Evolutionary conservation across 2,888 invertebrate genomes (phyloP), one percentile per base, ranked within the genome.

Genomic region (Eilema griseolum): DNA sequence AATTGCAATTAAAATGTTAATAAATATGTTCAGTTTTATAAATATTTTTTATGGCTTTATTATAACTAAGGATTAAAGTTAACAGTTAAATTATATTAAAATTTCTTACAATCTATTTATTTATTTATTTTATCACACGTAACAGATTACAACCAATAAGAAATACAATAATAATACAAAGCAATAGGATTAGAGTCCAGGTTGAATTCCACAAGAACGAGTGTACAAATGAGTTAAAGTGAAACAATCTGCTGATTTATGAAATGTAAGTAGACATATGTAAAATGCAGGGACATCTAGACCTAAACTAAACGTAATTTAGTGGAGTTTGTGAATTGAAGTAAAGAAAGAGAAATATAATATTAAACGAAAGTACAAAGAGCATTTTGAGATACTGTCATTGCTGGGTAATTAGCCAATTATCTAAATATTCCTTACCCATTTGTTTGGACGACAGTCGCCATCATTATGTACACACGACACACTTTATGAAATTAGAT

Each of bases 391-490:
- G 7, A 12, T 23, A 23, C 11, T 11, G 26, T 11, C 28, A 60
- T n/a, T 28, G 28, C 20, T 8, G 31, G 31, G 41, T 64, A 67
- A 73, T 65, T 65, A 65, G 41, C 28, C n/a, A 71, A 70, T 70
- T 74, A 75, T 65, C 59, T 75, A 70, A 84, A 73, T 71, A 83
- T 70, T 77, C 72, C 92, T 91, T 85, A 93, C 93, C 91, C 89
- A 83, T 90, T 89, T 76, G 85, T 88, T 82, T 92, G 88, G 78
- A 92, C 80, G 80, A 89, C 82, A 61, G 89, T 83, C 72, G 89
- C 86, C 93, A 93, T 93, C 74, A 78, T 84, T 78, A 83, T 70
- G 70, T 80, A 70, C 81, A 83, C 82, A 74, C 72, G 76, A 84
- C 81, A 82, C 80, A 80, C 79, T 66, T 70, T 69, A 71, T 75